Conservation (phyloP, 2,888 invertebrate genomes). For the Diarsia mendica region DNA sequence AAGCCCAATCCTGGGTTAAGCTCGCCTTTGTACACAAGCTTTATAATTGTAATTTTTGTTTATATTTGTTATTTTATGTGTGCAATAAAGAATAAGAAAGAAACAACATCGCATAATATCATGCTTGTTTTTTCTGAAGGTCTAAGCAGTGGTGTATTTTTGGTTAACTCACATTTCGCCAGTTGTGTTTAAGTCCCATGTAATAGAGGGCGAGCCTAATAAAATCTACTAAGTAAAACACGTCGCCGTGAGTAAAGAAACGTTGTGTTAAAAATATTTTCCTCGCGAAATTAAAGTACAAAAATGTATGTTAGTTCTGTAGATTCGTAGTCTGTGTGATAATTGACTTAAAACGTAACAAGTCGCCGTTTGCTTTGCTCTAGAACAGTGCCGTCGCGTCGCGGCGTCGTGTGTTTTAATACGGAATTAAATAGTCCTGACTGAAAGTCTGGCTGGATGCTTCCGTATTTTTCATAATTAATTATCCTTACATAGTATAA, state of each 20-base stretch:
- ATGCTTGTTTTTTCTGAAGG: background rate
- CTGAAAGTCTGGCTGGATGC: slow-evolving; percentile 2
- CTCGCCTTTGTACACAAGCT: too few relatives aligned
- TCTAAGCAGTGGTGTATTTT: background rate
- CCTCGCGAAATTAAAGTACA: background rate
- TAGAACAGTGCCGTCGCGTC: slow-evolving; percentile 67
- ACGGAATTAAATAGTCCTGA: slow-evolving; percentile 69
- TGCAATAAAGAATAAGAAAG: too few relatives aligned
- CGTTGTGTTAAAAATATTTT: slow-evolving; percentile 9
- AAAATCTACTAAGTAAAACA: background rate
- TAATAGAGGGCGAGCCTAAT: background rate
- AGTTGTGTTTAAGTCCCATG: background rate
- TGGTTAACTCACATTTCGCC: background rate
- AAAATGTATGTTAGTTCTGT: slow-evolving; percentile 56
- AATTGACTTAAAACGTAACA: slow-evolving; percentile 80
- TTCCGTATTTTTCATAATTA: slow-evolving; percentile 26
- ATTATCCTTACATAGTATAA: too few relatives aligned
- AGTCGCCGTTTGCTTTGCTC: slow-evolving; percentile 79
- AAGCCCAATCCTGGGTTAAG: too few relatives aligned
- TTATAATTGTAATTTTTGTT: too few relatives aligned
- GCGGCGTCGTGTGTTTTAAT: slow-evolving; percentile 71
- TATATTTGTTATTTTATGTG: too few relatives aligned
- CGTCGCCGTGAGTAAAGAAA: background rate
- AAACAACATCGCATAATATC: background rate
- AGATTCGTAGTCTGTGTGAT: slow-evolving; percentile 66